A percentile compares a stretch with the other conserved stretches of the same genome.
These are phyloP conservation scores for Malurus leucopterus DNA, from an alignment of 2,797 vertebrate species.

Conservation along the genomic window DNA sequence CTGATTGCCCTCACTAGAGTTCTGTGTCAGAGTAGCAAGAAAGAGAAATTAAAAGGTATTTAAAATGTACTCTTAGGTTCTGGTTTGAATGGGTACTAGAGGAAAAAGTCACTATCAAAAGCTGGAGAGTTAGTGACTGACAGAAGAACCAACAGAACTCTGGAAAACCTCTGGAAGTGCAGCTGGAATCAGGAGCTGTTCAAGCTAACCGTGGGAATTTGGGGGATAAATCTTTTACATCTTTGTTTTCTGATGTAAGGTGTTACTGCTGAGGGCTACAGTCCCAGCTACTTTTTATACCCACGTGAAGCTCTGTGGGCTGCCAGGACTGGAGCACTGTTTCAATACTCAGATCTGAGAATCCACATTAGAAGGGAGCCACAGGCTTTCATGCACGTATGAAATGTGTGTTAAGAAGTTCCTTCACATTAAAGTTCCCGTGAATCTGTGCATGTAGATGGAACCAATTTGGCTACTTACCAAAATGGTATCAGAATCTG, in stretches of 20 bases:
- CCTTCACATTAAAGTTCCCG: neutral
- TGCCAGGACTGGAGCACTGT: neutral
- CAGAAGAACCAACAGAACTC: neutral
- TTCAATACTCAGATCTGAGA: neutral
- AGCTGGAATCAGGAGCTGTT: neutral
- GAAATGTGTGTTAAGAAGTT: neutral
- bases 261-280: neutral
- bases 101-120: neutral
- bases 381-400: neutral
- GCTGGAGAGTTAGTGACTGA: neutral
- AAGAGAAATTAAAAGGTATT: neutral
- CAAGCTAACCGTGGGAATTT: neutral
- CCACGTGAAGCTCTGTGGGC: neutral
- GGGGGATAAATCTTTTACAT: neutral
- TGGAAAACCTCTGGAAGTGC: slow-evolving; percentile 1
- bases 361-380: neutral
- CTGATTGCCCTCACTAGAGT: neutral
- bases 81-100: neutral
- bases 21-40: neutral
- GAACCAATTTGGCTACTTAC: neutral
- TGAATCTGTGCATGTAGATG: neutral
- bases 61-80: neutral
- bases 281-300: neutral
- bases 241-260: neutral
- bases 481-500: slow-evolving; percentile 13